Percentiles rank a stretch among this genome's conserved stretches.
These are phyloP conservation scores for Serinus canaria DNA, from an alignment of 2,113 vertebrate genomes.

Conservation along the genomic window DNA sequence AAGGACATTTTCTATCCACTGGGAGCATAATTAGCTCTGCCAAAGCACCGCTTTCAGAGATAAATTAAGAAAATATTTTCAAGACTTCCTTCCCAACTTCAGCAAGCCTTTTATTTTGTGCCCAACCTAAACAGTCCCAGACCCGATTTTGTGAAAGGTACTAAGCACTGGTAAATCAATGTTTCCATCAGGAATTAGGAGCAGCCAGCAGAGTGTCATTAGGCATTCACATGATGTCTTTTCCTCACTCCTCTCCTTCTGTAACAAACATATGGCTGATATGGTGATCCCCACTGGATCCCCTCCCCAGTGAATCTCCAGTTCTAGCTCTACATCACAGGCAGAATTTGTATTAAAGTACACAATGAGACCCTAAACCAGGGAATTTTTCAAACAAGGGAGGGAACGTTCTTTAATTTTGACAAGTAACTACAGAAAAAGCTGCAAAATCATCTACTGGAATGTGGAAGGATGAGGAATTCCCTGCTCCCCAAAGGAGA, in stretches of 20 bases:
- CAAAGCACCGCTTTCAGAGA: not conserved
- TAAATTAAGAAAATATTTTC: not conserved
- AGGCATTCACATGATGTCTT: not conserved
- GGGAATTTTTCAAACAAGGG: not conserved
- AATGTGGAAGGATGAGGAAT: not conserved
- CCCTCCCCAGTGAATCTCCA: not conserved
- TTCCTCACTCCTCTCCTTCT: not conserved
- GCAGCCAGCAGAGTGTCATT: not conserved
- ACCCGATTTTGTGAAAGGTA: not conserved
- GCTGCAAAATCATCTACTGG: not conserved
- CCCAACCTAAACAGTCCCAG: not conserved
- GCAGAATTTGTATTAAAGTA: not conserved
- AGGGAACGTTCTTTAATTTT: not conserved
- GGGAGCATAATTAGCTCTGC: not conserved
- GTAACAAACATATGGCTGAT: not conserved
- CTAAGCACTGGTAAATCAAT: not conserved
- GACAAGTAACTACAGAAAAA: not conserved
- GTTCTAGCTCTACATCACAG: not conserved
- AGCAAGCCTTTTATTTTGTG: not conserved
- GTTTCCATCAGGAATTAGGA: not conserved
- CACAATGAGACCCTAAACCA: not conserved
- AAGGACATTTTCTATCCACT: not conserved
- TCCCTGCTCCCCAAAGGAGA: not conserved
- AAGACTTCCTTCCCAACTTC: not conserved
- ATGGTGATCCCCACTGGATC: not conserved